Evolutionary conservation across 2,113 vertebrate genomes (phyloP).

Genomic region (Tonatia bakeri): DNA sequence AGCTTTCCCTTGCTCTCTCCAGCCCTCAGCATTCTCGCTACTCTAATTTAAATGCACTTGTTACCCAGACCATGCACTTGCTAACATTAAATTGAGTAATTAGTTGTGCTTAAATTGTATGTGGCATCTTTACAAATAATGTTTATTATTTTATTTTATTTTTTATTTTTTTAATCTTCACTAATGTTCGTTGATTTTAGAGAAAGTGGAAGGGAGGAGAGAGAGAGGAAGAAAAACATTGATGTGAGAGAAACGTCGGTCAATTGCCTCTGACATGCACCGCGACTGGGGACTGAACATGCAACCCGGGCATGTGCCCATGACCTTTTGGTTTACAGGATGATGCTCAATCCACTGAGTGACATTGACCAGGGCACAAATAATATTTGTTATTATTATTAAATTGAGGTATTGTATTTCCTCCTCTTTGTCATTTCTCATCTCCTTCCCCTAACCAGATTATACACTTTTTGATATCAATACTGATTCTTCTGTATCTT

Average conservation of each 20-base stretch:
- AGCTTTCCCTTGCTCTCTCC: neutral
- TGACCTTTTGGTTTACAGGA: no score
- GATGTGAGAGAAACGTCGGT: no score
- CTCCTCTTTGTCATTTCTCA: neutral
- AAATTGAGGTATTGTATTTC: neutral
- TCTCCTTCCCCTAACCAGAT: neutral
- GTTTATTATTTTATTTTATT: neutral
- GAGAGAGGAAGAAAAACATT: no score
- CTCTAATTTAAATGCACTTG: conserved; percentile 11
- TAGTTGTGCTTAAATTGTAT: neutral
- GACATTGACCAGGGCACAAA: neutral
- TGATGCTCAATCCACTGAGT: no score
- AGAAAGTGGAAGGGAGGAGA: no score
- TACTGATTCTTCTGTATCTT: neutral
- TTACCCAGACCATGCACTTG: neutral
- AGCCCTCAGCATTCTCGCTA: neutral
- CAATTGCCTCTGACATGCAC: no score
- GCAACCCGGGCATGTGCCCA: no score
- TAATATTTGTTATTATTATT: conserved; percentile 16
- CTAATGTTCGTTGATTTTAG: no score
- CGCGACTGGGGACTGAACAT: no score
- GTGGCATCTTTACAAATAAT: neutral
- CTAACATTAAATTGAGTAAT: neutral
- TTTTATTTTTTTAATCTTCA: no score
- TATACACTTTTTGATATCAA: conserved; percentile 12